A percentile compares a stretch with the other conserved stretches of the same genome.
phyloP scores from a whole-genome alignment of 2,113 vertebrate species.

The Malaclemys terrapin region DNA sequence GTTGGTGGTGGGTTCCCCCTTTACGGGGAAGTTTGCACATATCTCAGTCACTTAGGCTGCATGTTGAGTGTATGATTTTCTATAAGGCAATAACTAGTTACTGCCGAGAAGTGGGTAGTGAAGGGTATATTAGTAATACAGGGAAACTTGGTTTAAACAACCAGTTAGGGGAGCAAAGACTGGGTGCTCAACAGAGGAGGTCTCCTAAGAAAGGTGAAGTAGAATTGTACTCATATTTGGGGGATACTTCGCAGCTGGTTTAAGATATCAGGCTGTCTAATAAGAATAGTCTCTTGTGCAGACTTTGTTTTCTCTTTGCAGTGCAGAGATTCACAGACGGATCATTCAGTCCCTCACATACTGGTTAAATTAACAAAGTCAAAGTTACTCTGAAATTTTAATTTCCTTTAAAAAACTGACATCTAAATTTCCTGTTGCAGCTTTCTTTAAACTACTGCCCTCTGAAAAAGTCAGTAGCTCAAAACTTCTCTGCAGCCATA shows the following conservation, averaged over 20 bases:
- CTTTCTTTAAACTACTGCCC: background rate
- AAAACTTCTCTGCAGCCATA: background rate
- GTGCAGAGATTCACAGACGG: background rate
- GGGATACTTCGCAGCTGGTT: background rate
- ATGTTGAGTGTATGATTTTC: background rate
- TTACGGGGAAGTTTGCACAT: rapidly evolving
- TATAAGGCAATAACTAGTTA: background rate
- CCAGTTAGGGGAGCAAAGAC: rapidly evolving
- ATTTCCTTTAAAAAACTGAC: background rate
- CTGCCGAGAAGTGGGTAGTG: background rate
- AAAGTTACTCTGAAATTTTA: background rate
- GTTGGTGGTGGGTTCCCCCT: background rate
- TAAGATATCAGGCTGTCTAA: background rate
- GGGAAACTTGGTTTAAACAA: background rate
- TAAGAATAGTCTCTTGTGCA: background rate
- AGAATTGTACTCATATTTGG: background rate
- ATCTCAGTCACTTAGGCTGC: background rate
- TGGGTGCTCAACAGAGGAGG: background rate
- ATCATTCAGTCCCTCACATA: background rate
- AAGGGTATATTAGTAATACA: background rate
- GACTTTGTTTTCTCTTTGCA: background rate
- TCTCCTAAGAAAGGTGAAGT: background rate
- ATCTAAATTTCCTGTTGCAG: background rate
- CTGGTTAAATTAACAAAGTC: background rate
- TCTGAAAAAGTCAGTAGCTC: background rate